These are phyloP conservation scores for Acronicta aceris DNA, from an alignment of 2,888 invertebrate genomes.

Conservation along the genomic window DNA sequence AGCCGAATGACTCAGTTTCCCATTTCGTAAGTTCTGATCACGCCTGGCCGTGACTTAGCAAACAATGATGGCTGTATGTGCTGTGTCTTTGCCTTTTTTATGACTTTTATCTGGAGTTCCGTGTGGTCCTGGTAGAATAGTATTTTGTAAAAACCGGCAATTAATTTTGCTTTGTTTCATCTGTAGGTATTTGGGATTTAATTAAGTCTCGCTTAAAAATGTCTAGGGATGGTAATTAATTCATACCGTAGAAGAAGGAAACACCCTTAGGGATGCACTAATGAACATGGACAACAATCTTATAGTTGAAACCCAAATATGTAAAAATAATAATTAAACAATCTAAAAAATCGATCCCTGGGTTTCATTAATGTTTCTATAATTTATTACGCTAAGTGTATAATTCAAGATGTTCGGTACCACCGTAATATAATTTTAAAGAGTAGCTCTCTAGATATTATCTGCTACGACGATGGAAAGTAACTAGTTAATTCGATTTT, in stretches of 20 bases:
- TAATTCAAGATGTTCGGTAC: not conserved
- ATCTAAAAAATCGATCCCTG: too few species aligned
- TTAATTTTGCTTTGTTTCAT: too few species aligned
- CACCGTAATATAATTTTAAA: too few species aligned
- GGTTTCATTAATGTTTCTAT: too few species aligned
- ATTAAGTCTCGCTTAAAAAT: not conserved
- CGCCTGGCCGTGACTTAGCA: constrained; percentile 59
- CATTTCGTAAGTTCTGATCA: constrained; percentile 48
- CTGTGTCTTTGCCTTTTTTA: constrained; percentile 57
- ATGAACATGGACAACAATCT: too few species aligned
- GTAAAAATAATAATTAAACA: too few species aligned
- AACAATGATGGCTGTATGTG: constrained; percentile 58
- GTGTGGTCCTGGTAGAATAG: not conserved
- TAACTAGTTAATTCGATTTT: not conserved
- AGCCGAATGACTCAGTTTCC: constrained; percentile 52
- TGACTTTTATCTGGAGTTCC: constrained; percentile 54
- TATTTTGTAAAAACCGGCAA: not conserved
- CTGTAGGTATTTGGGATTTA: too few species aligned
- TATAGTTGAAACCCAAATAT: too few species aligned
- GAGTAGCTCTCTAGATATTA: not conserved
- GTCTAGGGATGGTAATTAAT: too few species aligned
- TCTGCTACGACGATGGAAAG: not conserved
- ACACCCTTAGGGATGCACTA: too few species aligned
- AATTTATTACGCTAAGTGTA: too few species aligned
- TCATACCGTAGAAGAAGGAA: too few species aligned